These are phyloP conservation scores for Pipistrellus pipistrellus DNA, from an alignment of 2,797 vertebrate genomes.

Conservation along the genomic window DNA sequence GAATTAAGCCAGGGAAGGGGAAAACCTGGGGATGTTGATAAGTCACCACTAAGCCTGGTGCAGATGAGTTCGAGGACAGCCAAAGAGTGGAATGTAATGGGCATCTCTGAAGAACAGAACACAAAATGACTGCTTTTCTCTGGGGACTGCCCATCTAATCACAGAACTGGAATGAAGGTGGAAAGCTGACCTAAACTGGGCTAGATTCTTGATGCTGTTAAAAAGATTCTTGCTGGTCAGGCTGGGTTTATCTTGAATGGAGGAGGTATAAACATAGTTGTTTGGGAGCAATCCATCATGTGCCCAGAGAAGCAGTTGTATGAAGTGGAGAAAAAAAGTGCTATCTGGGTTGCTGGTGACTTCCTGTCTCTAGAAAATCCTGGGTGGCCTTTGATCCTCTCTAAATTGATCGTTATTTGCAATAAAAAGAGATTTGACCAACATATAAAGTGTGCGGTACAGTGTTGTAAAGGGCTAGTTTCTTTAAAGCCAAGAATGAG, in stretches of 20 bases:
- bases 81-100: neutral
- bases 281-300: neutral
- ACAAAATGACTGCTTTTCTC: slow-evolving; percentile 29
- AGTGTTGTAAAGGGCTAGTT: slow-evolving; percentile 40
- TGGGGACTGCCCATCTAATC: slow-evolving; percentile 29
- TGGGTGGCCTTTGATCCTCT: neutral
- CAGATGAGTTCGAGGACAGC: neutral
- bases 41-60: neutral
- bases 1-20: slow-evolving; percentile 55
- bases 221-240: neutral
- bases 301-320: neutral
- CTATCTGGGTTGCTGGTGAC: slow-evolving; percentile 31
- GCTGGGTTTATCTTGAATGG: neutral
- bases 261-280: slow-evolving; percentile 18
- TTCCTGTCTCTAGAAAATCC: slow-evolving; percentile 34
- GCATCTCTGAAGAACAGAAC: neutral
- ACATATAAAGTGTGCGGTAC: neutral
- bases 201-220: slow-evolving; percentile 46
- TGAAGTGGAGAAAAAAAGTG: neutral
- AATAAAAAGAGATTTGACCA: slow-evolving; percentile 50
- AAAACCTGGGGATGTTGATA: neutral
- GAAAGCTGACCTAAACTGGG: slow-evolving; percentile 46
- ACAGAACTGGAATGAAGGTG: slow-evolving; percentile 1
- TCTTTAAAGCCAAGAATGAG: slow-evolving; percentile 56
- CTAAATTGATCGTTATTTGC: slow-evolving; percentile 56